A percentile compares a stretch with the other conserved stretches of the same genome.
phyloP scores from a whole-genome alignment of 2,797 vertebrate species.

The Bradypodion pumilum region DNA sequence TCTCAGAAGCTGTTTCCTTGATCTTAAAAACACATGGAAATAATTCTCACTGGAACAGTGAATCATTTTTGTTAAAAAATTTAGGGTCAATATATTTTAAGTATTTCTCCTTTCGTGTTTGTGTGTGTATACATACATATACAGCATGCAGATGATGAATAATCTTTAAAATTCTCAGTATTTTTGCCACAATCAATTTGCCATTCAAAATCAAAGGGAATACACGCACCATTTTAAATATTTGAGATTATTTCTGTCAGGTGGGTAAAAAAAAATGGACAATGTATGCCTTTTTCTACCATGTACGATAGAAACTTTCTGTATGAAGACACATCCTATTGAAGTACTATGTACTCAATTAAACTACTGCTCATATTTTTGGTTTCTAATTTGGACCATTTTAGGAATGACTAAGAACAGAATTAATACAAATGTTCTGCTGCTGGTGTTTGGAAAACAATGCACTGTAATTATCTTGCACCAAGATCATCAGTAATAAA shows the following conservation, averaged over 20 bases:
- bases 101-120: conserved; percentile 18
- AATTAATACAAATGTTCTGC: background rate
- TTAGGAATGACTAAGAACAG: background rate
- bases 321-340: conserved; percentile 29
- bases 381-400: background rate
- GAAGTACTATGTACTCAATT: background rate
- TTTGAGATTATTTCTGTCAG: conserved; percentile 9
- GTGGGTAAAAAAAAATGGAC: conserved; percentile 35
- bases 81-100: background rate
- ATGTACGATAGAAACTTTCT: conserved; percentile 33
- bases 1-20: conserved; percentile 54
- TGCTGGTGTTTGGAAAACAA: conserved; percentile 5
- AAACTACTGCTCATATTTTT: conserved; percentile 29
- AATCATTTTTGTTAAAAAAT: conserved; percentile 11
- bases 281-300: conserved; percentile 35
- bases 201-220: conserved; percentile 10
- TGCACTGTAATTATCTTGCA: background rate
- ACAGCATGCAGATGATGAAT: background rate
- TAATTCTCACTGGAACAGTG: conserved; percentile 36
- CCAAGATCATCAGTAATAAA: background rate
- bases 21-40: conserved; percentile 48
- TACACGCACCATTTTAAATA: conserved; percentile 35
- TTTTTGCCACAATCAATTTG: background rate
- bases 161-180: conserved; percentile 1
- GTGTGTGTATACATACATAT: background rate